Evolutionary conservation across 1,140 invertebrate genomes (phyloP).

Genomic region (Hetaerina americana): DNA sequence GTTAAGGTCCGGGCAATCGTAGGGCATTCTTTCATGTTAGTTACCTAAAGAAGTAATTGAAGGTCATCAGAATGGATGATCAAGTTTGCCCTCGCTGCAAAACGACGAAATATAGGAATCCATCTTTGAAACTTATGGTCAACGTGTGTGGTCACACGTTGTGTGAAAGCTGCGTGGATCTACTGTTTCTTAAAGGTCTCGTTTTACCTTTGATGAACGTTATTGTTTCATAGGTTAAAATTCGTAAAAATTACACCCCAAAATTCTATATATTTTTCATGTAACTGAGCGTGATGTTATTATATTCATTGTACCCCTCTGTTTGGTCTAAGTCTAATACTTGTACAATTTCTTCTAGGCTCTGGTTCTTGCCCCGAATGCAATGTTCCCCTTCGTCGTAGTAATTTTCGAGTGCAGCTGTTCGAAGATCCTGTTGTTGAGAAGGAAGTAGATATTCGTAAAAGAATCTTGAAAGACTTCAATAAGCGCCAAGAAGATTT

Average conservation of each 20-base stretch:
- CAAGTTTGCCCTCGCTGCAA: constrained; percentile 93
- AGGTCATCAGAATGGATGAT: constrained; percentile 70
- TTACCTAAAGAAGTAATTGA: no score
- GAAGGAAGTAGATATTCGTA: constrained; percentile 93
- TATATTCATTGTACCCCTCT: no score
- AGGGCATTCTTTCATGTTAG: no score
- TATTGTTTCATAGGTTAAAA: no score
- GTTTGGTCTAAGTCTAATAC: constrained; percentile 6
- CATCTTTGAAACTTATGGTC: constrained; percentile 91
- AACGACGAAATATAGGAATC: constrained; percentile 96
- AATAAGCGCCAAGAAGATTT: constrained; percentile 91
- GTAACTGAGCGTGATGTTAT: no score
- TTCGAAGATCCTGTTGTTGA: constrained; percentile 95
- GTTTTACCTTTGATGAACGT: no score
- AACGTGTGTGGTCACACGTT: constrained; percentile 96
- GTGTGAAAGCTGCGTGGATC: constrained; percentile 93
- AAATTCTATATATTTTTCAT: no score
- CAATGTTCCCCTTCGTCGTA: constrained; percentile 66
- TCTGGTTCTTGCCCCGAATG: constrained; percentile 89
- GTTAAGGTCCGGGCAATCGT: no score
- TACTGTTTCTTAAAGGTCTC: constrained; percentile 89
- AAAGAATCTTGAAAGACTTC: constrained; percentile 75
- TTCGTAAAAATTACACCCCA: no score
- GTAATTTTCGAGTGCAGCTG: constrained; percentile 84
- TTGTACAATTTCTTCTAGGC: constrained; percentile 44